A percentile compares a stretch with the other conserved stretches of the same genome.
Evolutionary conservation across 2,113 vertebrate species (phyloP).

Genomic region (Megaceryle maxima): DNA sequence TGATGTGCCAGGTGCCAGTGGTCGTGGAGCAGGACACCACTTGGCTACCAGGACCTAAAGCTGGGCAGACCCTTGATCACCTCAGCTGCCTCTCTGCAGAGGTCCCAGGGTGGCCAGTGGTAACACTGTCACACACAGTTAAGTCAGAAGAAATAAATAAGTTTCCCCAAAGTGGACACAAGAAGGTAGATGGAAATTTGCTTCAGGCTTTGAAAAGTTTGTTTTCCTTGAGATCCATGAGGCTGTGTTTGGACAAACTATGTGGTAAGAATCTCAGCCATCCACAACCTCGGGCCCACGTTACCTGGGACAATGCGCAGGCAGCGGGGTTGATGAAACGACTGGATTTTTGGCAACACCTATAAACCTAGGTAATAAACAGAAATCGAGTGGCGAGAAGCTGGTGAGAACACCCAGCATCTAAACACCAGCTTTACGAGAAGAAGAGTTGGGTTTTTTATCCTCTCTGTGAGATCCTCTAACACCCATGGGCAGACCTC

Average conservation of each 20-base stretch:
- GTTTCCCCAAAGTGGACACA: background rate
- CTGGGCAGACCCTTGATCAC: background rate
- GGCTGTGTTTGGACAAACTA: background rate
- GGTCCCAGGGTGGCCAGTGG: no score
- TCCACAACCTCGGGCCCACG: rapidly evolving
- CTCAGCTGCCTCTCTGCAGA: background rate
- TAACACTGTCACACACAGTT: background rate
- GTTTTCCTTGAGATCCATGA: background rate
- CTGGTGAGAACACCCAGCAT: background rate
- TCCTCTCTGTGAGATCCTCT: background rate
- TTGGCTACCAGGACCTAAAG: background rate
- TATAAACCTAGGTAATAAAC: background rate
- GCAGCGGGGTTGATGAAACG: background rate
- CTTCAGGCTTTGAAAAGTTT: background rate
- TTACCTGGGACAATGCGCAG: rapidly evolving
- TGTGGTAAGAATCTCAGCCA: background rate
- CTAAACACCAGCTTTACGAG: background rate
- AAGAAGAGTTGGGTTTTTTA: background rate
- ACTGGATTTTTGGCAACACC: background rate
- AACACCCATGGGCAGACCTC: background rate
- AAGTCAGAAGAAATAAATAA: background rate
- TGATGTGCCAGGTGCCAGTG: background rate
- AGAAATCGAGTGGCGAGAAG: background rate
- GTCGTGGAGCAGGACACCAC: background rate
- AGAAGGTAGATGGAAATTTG: background rate